A percentile compares a stretch with the other conserved stretches of the same genome.
Conservation (phyloP, 2,888 invertebrate genomes). For the Andrena haemorrhoa region DNA sequence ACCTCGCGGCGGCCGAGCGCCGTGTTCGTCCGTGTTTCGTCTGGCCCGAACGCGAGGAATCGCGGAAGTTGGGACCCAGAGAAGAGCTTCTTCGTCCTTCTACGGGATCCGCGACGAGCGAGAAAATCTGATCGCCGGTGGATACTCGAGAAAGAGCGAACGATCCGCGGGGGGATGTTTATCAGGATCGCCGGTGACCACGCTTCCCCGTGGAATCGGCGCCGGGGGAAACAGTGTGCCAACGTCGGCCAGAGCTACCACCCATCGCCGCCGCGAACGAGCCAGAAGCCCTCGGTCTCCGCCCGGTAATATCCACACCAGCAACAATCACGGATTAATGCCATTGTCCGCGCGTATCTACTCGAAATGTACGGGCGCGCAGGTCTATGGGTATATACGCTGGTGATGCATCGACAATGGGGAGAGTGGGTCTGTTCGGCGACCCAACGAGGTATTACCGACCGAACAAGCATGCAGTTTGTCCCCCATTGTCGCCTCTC, state of each 20-base stretch:
- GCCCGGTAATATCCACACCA: conserved; percentile 74
- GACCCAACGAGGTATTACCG: conserved; percentile 82
- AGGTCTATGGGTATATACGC: conserved; percentile 75
- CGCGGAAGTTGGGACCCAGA: neutral
- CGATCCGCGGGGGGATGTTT: neutral
- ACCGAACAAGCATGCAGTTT: conserved; percentile 81
- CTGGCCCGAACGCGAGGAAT: neutral
- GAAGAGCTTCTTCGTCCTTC: too few relatives aligned
- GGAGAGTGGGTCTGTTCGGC: conserved; percentile 77
- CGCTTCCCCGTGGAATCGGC: conserved; percentile 33
- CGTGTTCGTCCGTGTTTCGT: conserved; percentile 5
- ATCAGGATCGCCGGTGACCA: conserved; percentile 33
- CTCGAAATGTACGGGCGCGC: conserved; percentile 78
- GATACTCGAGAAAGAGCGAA: neutral
- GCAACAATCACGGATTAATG: conserved; percentile 80
- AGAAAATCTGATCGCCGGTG: neutral
- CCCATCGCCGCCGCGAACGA: conserved; percentile 44
- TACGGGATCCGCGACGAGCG: neutral
- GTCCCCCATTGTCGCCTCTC: conserved; percentile 81
- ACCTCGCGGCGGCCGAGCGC: conserved; percentile 7
- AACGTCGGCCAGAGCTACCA: conserved; percentile 30
- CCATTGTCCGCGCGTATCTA: conserved; percentile 79
- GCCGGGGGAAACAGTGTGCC: neutral
- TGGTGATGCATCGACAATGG: conserved; percentile 80
- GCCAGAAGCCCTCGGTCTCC: conserved; percentile 54